Conservation (phyloP, 2,888 invertebrate genomes). For the Drosophila infuscata region DNA sequence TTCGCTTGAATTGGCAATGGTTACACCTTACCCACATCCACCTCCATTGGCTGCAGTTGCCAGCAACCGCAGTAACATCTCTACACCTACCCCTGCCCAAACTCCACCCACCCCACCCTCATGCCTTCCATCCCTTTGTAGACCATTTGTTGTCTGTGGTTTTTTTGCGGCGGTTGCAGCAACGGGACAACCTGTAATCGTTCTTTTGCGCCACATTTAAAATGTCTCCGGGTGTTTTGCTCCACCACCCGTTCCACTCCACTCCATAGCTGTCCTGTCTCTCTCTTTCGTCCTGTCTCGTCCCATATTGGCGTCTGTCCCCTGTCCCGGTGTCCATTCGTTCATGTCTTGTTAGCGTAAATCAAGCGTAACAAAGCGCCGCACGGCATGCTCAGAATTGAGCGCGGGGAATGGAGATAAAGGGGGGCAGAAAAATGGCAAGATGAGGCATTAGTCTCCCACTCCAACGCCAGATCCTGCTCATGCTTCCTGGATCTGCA, state of each 20-base stretch:
- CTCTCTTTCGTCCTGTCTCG: slow-evolving; percentile 3
- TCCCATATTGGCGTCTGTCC: neutral
- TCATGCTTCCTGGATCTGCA: slow-evolving; percentile 8
- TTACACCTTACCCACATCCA: slow-evolving; percentile 55
- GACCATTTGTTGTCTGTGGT: slow-evolving; percentile 62
- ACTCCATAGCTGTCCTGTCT: neutral
- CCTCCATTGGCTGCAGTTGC: slow-evolving; percentile 33
- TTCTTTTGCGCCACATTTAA: slow-evolving; percentile 79
- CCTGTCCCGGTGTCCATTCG: slow-evolving; percentile 72
- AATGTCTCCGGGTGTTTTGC: slow-evolving; percentile 73
- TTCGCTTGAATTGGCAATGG: slow-evolving; percentile 76
- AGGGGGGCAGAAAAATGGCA: slow-evolving; percentile 28
- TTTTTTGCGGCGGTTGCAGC: slow-evolving; percentile 58
- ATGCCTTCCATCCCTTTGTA: neutral
- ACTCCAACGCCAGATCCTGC: slow-evolving; percentile 4
- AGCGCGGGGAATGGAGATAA: neutral
- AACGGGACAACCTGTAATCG: slow-evolving; percentile 77
- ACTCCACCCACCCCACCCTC: too few species aligned
- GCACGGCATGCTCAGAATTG: slow-evolving; percentile 53
- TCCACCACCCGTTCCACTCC: slow-evolving; percentile 16
- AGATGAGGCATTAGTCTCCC: slow-evolving; percentile 60
- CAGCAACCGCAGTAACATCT: slow-evolving; percentile 19
- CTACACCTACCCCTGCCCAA: neutral
- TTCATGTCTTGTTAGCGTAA: slow-evolving; percentile 81
- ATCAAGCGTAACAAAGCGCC: slow-evolving; percentile 79